These are phyloP conservation scores for Thalassarche chlororhynchos DNA, from an alignment of 2,113 vertebrate species.

Conservation along the genomic window DNA sequence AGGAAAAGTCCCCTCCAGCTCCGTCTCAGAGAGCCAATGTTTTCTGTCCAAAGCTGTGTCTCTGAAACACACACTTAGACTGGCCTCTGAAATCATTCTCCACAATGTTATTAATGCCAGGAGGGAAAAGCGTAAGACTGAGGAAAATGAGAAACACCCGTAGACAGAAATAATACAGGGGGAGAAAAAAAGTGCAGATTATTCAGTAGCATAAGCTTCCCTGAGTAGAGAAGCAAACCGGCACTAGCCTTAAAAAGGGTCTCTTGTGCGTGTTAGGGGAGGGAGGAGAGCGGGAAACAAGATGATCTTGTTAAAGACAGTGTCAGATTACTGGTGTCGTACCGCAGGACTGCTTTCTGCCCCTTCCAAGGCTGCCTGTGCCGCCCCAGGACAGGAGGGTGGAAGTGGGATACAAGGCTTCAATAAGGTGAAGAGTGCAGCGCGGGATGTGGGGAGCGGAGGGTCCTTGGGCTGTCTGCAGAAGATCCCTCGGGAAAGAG, in stretches of 20 bases:
- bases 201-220: neutral
- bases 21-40: neutral
- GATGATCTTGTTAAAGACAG: constrained; percentile 31
- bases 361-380: neutral
- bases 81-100: constrained; percentile 8
- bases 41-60: neutral
- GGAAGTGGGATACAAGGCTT: neutral
- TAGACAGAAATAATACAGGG: neutral
- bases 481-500: constrained; percentile 13
- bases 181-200: neutral
- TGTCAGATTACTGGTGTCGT: neutral
- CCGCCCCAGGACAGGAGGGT: neutral
- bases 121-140: neutral
- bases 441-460: neutral
- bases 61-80: neutral
- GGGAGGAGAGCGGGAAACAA: neutral
- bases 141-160: neutral
- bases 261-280: neutral
- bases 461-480: neutral
- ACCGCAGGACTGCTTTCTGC: neutral
- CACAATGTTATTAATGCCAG: neutral
- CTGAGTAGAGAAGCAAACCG: neutral
- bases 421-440: neutral
- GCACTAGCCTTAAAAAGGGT: neutral
- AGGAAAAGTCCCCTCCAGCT: neutral